Percentiles rank a stretch among this genome's conserved stretches.
Conservation (phyloP, 2,888 invertebrate species). For the Atrina japonica region DNA sequence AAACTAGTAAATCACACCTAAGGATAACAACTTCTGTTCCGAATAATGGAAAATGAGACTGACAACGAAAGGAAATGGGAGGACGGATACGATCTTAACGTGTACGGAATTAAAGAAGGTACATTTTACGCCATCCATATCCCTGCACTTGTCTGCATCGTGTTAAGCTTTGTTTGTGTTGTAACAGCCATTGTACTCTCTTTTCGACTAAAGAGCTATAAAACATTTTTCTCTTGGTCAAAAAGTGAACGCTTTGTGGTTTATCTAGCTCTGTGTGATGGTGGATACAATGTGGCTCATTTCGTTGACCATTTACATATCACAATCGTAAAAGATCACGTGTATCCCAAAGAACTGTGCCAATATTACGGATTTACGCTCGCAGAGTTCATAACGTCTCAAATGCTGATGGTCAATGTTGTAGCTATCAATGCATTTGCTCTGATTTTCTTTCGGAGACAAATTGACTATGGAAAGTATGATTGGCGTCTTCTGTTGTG, state of each 20-base stretch:
- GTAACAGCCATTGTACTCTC: constrained; percentile 41
- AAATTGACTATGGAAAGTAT: constrained; percentile 47
- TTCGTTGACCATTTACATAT: constrained; percentile 57
- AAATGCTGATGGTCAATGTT: constrained; percentile 56
- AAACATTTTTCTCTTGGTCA: constrained; percentile 46
- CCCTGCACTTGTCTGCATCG: constrained; percentile 48
- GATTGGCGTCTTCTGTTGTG: constrained; percentile 50
- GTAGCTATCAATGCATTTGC: constrained; percentile 56
- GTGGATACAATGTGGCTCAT: constrained; percentile 51
- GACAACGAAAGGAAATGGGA: not conserved
- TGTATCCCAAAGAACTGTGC: constrained; percentile 50
- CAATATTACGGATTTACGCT: constrained; percentile 55
- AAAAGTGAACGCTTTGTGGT: constrained; percentile 57
- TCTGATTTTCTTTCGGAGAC: constrained; percentile 50
- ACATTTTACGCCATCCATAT: constrained; percentile 49
- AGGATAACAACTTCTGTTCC: too few relatives aligned
- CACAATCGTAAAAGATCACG: constrained; percentile 44
- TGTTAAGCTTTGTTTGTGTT: constrained; percentile 41
- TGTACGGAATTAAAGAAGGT: constrained; percentile 48
- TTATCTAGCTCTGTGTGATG: constrained; percentile 55
- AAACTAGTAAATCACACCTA: too few relatives aligned
- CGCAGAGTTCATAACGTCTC: constrained; percentile 52
- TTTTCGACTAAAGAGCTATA: constrained; percentile 30
- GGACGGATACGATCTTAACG: constrained; percentile 46
- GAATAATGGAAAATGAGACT: too few relatives aligned